Percentiles rank a stretch among this genome's conserved stretches.
phyloP scores from a whole-genome alignment of 2,113 vertebrate species.

The Zapornia atra region DNA sequence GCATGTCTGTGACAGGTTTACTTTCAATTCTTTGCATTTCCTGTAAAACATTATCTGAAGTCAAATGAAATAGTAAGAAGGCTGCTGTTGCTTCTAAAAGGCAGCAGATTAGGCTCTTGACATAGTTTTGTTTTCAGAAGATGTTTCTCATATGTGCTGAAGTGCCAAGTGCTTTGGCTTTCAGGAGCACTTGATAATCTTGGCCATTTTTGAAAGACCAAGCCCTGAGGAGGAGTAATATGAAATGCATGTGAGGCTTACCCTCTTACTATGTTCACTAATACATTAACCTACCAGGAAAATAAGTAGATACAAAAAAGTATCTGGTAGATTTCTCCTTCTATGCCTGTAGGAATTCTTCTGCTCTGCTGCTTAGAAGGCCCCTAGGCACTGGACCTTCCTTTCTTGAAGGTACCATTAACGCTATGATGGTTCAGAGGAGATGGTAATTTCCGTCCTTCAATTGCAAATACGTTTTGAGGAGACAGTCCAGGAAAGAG shows the following conservation, averaged over 20 bases:
- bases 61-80: background rate
- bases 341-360: background rate
- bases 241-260: rapidly evolving
- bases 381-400: background rate
- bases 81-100: background rate
- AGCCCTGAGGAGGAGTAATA: background rate
- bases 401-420: background rate
- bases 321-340: background rate
- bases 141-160: background rate
- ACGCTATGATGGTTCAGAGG: background rate
- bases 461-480: background rate
- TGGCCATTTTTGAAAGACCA: background rate
- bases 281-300: background rate
- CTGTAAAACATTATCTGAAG: background rate
- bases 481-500: background rate
- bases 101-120: background rate
- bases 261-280: background rate
- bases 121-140: background rate
- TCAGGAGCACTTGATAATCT: background rate
- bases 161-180: background rate
- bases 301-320: background rate
- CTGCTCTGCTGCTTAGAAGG: background rate
- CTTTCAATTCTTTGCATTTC: background rate
- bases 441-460: background rate
- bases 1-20: background rate